Base-by-base conservation (phyloP, 2,113 vertebrate species). In the Condylura cristata region DNA sequence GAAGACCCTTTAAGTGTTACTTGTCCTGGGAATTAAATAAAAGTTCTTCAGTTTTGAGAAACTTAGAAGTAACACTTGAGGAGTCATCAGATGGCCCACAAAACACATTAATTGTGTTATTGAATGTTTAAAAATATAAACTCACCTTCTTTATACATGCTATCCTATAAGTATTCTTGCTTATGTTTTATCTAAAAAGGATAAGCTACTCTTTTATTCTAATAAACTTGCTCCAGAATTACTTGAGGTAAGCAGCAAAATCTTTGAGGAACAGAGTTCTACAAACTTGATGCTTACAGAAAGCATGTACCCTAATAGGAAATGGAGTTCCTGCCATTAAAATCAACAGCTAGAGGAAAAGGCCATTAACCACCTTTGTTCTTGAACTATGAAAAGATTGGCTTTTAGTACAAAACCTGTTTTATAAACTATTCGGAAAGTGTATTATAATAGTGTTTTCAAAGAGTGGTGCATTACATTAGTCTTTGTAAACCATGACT, bases 401-500 rank as follows among this genome's bases (percentile, higher is more conserved):
- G 8, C 30, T 88, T 90, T 75, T 92, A 70, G 90, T 91, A 63
- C 30, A 32, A 60, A 74, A 72, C 16, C 56, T 22, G 81, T 11
- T 71, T 75, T 89, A 22, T 72, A 53, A 79, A 2, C 22, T 93
- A 8, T 85, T 91, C 46, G 94, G 68, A 86, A 32, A 81, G 18
- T 90, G 20, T 5, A 74, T 86, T 89, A 53, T 13, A 76, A 44
- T 76, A 28, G 28, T 83, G 18, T 89, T 94, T 84, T 94, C 46
- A 86, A 65, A 88, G 61, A 88, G 32, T 63, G 48, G 32, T 95
- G 70, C 83, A 80, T 94, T 93, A 89, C 16, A 37, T 68, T 87
- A 70, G 44, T 86, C 28, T 93, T 93, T 76, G 9, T 89, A 93
- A 74, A 86, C 8, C 9, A 61, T 95, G 26, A 37, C n/a, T 92